phyloP scores from a whole-genome alignment of 1,140 invertebrate genomes.

The Stegodyphus dumicola region DNA sequence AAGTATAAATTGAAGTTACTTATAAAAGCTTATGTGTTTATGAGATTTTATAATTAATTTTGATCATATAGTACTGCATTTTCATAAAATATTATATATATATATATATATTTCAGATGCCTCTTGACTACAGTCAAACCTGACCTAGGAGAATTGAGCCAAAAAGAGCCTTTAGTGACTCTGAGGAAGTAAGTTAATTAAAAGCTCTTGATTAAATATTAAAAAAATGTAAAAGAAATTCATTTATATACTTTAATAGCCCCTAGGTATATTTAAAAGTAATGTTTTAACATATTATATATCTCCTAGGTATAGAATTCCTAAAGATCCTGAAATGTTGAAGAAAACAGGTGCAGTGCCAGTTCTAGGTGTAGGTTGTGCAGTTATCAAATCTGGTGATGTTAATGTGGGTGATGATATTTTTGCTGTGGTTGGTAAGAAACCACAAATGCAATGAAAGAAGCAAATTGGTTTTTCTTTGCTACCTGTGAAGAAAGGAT shows the following conservation, averaged over 20 bases:
- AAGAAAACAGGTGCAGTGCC: background rate
- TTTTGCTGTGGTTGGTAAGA: background rate
- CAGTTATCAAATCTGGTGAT: background rate
- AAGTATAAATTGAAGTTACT: too few relatives aligned
- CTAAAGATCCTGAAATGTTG: background rate
- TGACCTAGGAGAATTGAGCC: background rate
- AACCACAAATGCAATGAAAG: background rate
- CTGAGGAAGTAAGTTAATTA: constrained; percentile 26
- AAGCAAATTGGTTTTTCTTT: too few relatives aligned
- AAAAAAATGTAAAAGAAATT: background rate
- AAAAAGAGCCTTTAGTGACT: constrained; percentile 21
- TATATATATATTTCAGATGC: background rate
- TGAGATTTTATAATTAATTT: too few relatives aligned
- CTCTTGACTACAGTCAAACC: background rate
- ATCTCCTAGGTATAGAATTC: background rate
- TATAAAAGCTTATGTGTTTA: too few relatives aligned
- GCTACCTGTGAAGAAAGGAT: too few relatives aligned
- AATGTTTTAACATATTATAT: background rate
- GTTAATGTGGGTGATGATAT: background rate
- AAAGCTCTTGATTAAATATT: background rate
- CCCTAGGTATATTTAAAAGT: background rate
- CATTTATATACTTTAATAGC: background rate
- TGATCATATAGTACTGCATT: too few relatives aligned
- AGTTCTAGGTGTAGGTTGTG: background rate
- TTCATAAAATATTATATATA: background rate